Evolutionary conservation across 2,888 invertebrate genomes (phyloP).

Genomic region (Tenthredo mesomela): DNA sequence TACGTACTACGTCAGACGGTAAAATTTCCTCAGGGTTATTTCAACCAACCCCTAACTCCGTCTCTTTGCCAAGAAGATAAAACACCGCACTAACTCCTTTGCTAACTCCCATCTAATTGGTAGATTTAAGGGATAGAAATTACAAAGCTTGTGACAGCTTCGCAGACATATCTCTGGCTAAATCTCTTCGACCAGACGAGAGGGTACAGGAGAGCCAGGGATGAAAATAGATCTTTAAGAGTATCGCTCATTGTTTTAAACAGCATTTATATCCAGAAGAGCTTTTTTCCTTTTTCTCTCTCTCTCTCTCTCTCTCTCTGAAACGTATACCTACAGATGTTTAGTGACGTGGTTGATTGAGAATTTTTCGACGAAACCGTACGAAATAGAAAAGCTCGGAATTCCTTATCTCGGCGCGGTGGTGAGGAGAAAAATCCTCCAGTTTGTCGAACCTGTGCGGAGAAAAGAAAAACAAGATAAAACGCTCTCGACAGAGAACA

Average conservation of each 20-base stretch:
- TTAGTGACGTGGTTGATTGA: not conserved
- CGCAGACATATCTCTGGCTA: not conserved
- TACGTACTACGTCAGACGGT: slow-evolving; percentile 4
- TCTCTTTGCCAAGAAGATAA: not conserved
- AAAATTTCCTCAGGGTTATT: slow-evolving; percentile 40
- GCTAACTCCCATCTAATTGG: slow-evolving; percentile 40
- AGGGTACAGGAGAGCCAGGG: no score
- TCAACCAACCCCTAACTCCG: not conserved
- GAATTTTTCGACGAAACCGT: not conserved
- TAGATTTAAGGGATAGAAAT: not conserved
- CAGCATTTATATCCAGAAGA: not conserved
- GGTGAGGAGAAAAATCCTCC: not conserved
- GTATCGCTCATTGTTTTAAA: not conserved
- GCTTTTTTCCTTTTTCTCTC: no score
- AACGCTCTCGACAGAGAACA: slow-evolving; percentile 31
- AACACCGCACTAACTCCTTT: slow-evolving; percentile 21
- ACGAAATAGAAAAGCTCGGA: not conserved
- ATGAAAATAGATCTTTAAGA: not conserved
- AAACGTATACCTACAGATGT: not conserved
- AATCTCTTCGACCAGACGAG: not conserved
- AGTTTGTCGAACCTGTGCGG: not conserved
- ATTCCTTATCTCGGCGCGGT: not conserved
- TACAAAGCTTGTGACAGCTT: slow-evolving; percentile 15
- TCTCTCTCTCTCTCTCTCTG: no score
- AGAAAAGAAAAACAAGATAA: slow-evolving; percentile 18